Conservation (phyloP, 1,140 invertebrate species). For the Pygmarrhopalites habei region DNA sequence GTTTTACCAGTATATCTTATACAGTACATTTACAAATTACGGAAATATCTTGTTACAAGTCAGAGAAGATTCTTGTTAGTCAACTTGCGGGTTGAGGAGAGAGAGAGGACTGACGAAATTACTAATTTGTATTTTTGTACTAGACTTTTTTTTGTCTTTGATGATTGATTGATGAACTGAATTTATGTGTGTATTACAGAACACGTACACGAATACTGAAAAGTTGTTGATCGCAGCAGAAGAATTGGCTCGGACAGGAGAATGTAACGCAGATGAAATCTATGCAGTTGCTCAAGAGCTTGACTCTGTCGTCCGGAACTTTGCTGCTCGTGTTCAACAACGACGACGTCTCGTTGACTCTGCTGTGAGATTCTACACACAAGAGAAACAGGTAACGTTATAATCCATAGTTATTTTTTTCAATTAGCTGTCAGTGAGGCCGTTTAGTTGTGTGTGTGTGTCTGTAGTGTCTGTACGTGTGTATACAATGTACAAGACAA, state of each 20-base stretch:
- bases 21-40: no score
- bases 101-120: no score
- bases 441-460: no score
- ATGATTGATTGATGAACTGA: neutral
- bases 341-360: constrained; percentile 81
- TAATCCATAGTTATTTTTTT: neutral
- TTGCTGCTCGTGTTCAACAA: constrained; percentile 88
- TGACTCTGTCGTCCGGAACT: constrained; percentile 83
- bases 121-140: no score
- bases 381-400: constrained; percentile 80
- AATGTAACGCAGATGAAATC: constrained; percentile 92
- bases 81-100: no score
- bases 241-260: constrained; percentile 88
- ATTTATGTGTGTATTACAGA: constrained; percentile 54
- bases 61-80: no score
- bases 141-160: neutral
- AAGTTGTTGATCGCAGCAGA: constrained; percentile 92
- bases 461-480: neutral
- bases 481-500: neutral
- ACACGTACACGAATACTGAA: constrained; percentile 97
- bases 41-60: no score
- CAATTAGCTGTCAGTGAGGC: no score
- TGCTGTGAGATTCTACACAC: constrained; percentile 90
- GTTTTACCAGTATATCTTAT: neutral
- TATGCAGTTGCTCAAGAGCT: constrained; percentile 85